Base-by-base conservation (phyloP, 53 echinoderm and acorn worm species). In the Holothuria scabra region DNA sequence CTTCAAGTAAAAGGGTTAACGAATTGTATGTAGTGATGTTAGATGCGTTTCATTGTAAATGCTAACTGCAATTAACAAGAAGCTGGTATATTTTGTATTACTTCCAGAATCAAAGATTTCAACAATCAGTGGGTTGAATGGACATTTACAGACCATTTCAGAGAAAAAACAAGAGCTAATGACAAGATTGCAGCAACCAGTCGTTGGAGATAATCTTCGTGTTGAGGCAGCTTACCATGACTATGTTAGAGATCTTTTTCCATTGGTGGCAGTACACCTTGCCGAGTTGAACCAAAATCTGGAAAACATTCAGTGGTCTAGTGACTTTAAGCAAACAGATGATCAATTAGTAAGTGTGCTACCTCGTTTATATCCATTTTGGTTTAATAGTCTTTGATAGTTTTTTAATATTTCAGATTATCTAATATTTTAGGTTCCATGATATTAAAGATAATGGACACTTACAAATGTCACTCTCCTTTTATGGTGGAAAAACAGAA, bases 281-380 rank as follows among this genome's bases (percentile, higher is more conserved):
- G 94, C 90, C 28, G 87, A 94, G 37, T 92, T 97, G 19, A 86
- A 74, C 26, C 28, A 80, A n/a, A 94, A 97, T 81, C 87, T 97
- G 59, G 90, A 88, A 24, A 97, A 84, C 41, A 85, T 97, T 66
- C 86, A 94, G 80, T 96, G 97, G 97, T 85, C 86, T n/a, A 91
- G 88, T 55, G 82, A 90, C 69, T 94, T 96, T 67, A 79, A 88
- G 62, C 60, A 85, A 62, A 83, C 86, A 48, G 94, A 96, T 81
- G 92, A 90, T 31, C 88, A 86, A 65, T 76, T 96, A 90, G 97
- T 96, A 60, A 93, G 96, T 28, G 61, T 19, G 20, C 35, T 67
- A 60, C 60, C 8, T 35, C 35, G 3, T 3, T 3, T 6, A 35
- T 6, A 4, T 35, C 35, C 35, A 3, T 35, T 35, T 35, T 35